Base-by-base conservation (phyloP, 2,113 vertebrate genomes). In the Dunckerocampus dactyliophorus region DNA sequence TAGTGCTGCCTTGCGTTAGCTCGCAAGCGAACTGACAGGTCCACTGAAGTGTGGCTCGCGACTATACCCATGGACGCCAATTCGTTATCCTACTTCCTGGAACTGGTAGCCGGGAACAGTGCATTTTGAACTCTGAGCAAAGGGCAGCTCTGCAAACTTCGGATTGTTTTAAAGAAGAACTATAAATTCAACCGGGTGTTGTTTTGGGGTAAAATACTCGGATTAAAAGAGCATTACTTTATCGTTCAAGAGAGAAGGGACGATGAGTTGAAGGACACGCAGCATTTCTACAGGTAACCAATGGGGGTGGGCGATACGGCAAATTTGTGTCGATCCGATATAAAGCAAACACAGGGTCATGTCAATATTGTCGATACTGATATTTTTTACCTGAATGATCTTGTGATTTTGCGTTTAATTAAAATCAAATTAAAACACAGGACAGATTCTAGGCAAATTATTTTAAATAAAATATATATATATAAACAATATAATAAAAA, bases 121-220 rank as follows among this genome's bases (percentile, higher is more conserved):
- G 63, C 47, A 90, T 87, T 15, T 83, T 97, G 69, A 95, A 82
- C 67, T 70, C 84, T 0, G 95, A 96, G 68, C 91, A 92, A 7
- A 89, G 80, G 76, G 78, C 93, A 12, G 91, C 88, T 0, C 83
- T 97, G 63, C 87, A 91, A 56, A 83, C 89, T 0, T 96, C 96
- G 1, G 9, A 19, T 77, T 64, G 88, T 95, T n/a, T 66, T 96
- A 8, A 92, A 84, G 74, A 92, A 89, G 45, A 92, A 94, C 74
- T 94, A 94, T 83, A 93, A 91, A 63, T 95, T 95, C 74, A 59
- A 79, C 5, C 88, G 92, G 20, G 89, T 96, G 51, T 74, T 93
- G 47, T 93, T 97, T 66, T 98, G 96, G 96, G 95, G 96, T 45
- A 92, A 93, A 79, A 90, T 98, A 75, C 68, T 92, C 20, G 94